Conservation (phyloP, 2,113 vertebrate species). For the Passer domesticus region DNA sequence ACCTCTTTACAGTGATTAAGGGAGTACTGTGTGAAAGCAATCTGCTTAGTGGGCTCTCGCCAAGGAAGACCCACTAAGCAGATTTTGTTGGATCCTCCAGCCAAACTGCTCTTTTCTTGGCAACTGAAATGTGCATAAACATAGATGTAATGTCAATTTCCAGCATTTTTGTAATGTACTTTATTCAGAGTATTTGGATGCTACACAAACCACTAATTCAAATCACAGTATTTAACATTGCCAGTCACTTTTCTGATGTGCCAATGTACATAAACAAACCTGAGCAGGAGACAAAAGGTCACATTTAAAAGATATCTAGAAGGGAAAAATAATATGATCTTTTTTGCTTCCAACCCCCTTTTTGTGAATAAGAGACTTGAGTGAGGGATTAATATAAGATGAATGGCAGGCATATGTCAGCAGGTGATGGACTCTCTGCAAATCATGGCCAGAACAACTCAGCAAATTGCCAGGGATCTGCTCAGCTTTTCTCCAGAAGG, state of each 20-base stretch:
- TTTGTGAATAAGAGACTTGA: neutral
- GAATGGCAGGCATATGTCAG: neutral
- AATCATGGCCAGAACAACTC: neutral
- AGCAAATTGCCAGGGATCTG: neutral
- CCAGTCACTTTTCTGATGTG: neutral
- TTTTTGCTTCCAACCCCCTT: neutral
- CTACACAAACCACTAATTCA: constrained; percentile 11
- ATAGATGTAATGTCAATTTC: constrained; percentile 20
- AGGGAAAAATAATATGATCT: neutral
- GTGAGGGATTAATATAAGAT: neutral
- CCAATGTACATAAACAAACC: neutral
- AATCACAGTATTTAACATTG: constrained; percentile 8
- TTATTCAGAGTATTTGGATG: neutral
- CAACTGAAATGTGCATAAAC: neutral
- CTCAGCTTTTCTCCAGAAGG: neutral
- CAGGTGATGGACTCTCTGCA: neutral
- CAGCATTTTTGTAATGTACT: neutral
- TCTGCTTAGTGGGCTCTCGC: constrained; percentile 24
- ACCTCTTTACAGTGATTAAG: constrained; percentile 58
- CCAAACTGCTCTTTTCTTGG: constrained; percentile 68
- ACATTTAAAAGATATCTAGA: neutral
- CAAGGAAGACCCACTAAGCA: constrained; percentile 54
- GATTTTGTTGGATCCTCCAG: constrained; percentile 57
- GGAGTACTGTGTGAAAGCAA: constrained; percentile 44
- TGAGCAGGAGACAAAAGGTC: neutral